Conservation (phyloP, 2,113 vertebrate genomes). For the Madoqua kirkii region DNA sequence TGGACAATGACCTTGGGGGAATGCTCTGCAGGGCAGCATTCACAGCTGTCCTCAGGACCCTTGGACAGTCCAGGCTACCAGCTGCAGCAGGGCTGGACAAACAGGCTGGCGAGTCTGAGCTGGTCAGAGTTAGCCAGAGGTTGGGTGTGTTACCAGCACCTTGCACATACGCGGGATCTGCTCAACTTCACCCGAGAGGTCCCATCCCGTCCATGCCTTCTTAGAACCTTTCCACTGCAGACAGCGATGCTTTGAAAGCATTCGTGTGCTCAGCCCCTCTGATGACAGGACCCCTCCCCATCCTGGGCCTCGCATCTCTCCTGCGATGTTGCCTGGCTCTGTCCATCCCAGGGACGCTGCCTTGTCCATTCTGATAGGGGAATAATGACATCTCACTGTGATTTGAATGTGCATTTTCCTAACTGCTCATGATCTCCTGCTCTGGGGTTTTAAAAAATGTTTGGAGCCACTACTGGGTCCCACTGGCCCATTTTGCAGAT, state of each 20-base stretch:
- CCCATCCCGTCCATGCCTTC: neutral
- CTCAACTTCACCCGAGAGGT: neutral
- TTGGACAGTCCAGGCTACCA: neutral
- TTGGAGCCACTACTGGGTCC: neutral
- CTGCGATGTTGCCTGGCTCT: neutral
- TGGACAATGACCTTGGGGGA: neutral
- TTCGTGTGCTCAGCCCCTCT: neutral
- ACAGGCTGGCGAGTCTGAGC: neutral
- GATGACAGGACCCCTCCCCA: neutral
- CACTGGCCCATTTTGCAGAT: slow-evolving; percentile 29
- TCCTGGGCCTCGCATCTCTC: rapidly evolving
- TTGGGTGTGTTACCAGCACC: rapidly evolving
- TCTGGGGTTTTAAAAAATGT: neutral
- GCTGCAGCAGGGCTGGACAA: neutral
- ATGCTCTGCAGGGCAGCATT: neutral
- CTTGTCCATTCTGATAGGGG: neutral
- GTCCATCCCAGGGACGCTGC: too few species aligned
- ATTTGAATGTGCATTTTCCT: neutral
- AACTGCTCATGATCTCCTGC: neutral
- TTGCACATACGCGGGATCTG: rapidly evolving
- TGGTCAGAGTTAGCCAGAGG: neutral
- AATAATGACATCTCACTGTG: rapidly evolving
- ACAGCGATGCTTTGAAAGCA: neutral
- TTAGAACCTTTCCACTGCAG: neutral
- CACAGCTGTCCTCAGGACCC: too few species aligned